Percentiles rank a stretch among this genome's conserved stretches.
These are phyloP conservation scores for Coregonus sp. DNA, from an alignment of 2,797 vertebrate genomes.

Conservation along the genomic window DNA sequence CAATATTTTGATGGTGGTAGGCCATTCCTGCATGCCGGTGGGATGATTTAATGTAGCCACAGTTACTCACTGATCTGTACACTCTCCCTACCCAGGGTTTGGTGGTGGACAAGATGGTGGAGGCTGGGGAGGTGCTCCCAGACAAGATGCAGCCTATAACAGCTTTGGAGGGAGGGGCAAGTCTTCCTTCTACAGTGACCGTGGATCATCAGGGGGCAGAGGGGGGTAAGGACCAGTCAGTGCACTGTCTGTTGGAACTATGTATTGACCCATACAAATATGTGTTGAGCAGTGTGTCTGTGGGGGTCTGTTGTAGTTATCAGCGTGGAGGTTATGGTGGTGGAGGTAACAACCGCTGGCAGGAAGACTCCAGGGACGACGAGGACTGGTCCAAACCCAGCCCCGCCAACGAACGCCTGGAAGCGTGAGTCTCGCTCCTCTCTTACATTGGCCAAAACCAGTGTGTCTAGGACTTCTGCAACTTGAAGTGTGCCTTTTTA, in stretches of 20 bases:
- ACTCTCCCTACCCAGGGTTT: not conserved
- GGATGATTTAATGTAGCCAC: not conserved
- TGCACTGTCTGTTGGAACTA: not conserved
- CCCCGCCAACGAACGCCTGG: constrained; percentile 89
- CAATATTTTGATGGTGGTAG: not conserved
- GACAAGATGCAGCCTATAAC: constrained; percentile 87
- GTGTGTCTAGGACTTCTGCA: too few relatives aligned
- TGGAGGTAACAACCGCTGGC: constrained; percentile 90
- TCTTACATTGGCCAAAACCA: not conserved
- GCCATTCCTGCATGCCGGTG: too few relatives aligned
- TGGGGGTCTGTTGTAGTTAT: constrained; percentile 76
- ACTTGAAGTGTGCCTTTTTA: too few relatives aligned
- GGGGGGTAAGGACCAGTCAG: constrained; percentile 80
- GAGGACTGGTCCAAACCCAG: constrained; percentile 98
- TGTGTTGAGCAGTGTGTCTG: too few relatives aligned
- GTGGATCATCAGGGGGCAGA: constrained; percentile 83
- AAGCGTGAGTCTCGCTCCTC: constrained; percentile 79
- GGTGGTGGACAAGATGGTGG: not conserved
- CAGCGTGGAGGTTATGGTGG: constrained; percentile 80
- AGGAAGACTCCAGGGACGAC: constrained; percentile 88
- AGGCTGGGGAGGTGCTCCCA: constrained; percentile 81
- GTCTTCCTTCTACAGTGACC: constrained; percentile 86
- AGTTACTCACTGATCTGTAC: not conserved
- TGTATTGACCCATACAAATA: not conserved
- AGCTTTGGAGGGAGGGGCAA: constrained; percentile 91